Percentiles rank a stretch among this genome's conserved stretches.
Evolutionary conservation across 2,113 vertebrate species (phyloP).

Genomic region (Tupaia tana): DNA sequence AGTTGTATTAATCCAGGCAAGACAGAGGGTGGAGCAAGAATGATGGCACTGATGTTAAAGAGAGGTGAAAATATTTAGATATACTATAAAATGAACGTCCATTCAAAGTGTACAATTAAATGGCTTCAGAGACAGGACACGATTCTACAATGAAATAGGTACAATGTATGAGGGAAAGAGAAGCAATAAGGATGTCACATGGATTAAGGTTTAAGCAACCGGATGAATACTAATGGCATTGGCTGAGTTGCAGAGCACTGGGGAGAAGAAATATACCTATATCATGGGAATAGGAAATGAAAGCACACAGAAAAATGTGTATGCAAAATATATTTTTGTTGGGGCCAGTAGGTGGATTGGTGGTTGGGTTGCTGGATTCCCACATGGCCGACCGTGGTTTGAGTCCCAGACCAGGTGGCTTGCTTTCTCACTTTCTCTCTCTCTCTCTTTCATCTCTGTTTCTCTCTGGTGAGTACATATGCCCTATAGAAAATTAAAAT

Average conservation of each 20-base stretch:
- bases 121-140: not conserved
- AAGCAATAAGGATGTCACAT: not conserved
- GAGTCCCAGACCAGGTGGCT: too few relatives aligned
- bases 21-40: not conserved
- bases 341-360: too few relatives aligned
- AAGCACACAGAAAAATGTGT: not conserved
- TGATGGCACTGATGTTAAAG: not conserved
- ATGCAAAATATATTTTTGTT: not conserved
- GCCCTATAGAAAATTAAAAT: too few relatives aligned
- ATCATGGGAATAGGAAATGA: not conserved
- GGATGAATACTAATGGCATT: not conserved
- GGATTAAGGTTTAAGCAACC: not conserved
- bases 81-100: not conserved
- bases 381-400: too few relatives aligned
- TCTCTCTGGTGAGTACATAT: too few relatives aligned
- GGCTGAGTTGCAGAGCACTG: not conserved
- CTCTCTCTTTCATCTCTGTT: too few relatives aligned
- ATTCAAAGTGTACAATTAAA: too few relatives aligned
- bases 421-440: too few relatives aligned
- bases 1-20: not conserved
- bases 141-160: not conserved
- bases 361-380: too few relatives aligned
- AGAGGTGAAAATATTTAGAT: not conserved
- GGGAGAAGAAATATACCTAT: not conserved
- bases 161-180: not conserved